Evolutionary conservation across 1,140 invertebrate species (phyloP).

Genomic region (Dendrolimus kikuchii): DNA sequence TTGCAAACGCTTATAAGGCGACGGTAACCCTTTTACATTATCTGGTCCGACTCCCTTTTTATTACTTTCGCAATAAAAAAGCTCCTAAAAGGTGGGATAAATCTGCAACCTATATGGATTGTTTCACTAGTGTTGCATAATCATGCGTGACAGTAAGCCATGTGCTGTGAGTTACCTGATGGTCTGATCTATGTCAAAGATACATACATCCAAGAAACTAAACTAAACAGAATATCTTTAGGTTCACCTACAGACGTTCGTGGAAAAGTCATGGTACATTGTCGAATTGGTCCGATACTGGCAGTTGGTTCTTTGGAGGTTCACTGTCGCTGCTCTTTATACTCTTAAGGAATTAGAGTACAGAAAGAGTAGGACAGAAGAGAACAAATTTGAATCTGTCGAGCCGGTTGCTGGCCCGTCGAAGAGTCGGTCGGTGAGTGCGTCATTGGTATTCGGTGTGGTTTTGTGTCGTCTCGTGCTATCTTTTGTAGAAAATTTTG

Average conservation of each 20-base stretch:
- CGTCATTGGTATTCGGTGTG: constrained; percentile 2
- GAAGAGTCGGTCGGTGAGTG: constrained; percentile 23
- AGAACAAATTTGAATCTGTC: neutral
- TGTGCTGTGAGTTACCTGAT: no score
- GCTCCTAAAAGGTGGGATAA: no score
- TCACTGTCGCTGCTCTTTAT: constrained; percentile 12
- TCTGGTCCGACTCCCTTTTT: no score
- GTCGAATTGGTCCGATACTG: constrained; percentile 17
- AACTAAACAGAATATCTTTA: constrained; percentile 13
- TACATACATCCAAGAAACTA: no score
- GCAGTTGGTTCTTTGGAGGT: constrained; percentile 14
- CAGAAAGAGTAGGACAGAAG: neutral
- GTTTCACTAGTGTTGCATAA: no score
- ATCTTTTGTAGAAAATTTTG: neutral
- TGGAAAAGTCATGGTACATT: constrained; percentile 12
- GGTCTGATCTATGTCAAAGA: no score
- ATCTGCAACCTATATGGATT: no score
- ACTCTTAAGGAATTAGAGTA: constrained; percentile 3
- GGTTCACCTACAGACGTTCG: constrained; percentile 12
- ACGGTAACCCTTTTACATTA: no score
- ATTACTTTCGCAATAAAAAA: no score
- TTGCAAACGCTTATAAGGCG: no score
- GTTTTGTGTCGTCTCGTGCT: constrained; percentile 3
- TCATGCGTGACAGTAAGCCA: no score
- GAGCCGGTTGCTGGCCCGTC: neutral